Evolutionary conservation across 1,140 invertebrate genomes (phyloP).

Genomic region (Drosophila truncata): DNA sequence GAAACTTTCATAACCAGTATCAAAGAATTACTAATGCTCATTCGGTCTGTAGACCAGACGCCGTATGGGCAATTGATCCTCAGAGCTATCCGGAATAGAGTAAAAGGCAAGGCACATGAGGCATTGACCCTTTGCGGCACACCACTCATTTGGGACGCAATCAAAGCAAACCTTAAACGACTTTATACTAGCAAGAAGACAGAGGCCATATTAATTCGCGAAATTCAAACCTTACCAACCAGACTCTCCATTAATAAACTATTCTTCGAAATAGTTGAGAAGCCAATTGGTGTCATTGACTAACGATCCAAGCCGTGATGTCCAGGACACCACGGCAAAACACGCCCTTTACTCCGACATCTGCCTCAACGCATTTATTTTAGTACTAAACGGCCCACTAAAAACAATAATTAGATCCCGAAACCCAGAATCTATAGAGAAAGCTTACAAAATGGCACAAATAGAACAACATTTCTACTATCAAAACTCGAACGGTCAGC

Average conservation of each 20-base stretch:
- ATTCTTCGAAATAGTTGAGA: constrained; percentile 8
- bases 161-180: constrained; percentile 11
- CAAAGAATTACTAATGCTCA: no score
- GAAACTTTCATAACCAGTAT: no score
- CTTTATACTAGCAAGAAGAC: constrained; percentile 6
- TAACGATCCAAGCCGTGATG: no score
- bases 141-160: no score
- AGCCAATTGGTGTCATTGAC: constrained; percentile 2
- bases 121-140: no score
- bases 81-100: constrained; percentile 6
- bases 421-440: not conserved
- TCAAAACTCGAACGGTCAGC: not conserved
- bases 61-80: not conserved
- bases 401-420: constrained; percentile 8
- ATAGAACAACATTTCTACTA: constrained; percentile 6
- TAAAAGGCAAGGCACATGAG: no score
- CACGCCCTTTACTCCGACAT: no score
- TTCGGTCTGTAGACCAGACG: not conserved
- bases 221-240: no score
- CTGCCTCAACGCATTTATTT: constrained; percentile 1
- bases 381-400: not conserved
- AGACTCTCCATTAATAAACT: constrained; percentile 12
- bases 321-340: no score
- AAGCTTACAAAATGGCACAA: constrained; percentile 3
- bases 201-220: not conserved